Evolutionary conservation across 35 echinoderm and acorn worm species (phyloP).

Genomic region (Lytechinus pictus): DNA sequence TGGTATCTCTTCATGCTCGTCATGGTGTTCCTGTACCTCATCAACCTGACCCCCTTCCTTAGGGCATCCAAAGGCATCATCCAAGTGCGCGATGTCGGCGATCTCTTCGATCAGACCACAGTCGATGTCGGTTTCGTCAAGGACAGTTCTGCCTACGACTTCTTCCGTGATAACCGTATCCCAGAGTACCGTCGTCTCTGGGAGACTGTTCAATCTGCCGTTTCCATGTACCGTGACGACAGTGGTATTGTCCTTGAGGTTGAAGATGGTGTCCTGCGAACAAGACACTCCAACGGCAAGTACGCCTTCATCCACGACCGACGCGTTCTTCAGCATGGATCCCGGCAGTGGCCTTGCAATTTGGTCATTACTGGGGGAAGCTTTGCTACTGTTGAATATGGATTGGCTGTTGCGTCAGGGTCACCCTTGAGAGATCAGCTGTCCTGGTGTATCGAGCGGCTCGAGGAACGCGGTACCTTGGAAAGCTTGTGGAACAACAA

Average conservation of each 20-base stretch:
- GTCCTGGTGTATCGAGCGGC: conserved; percentile 69
- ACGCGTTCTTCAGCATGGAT: conserved; percentile 63
- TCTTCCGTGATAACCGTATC: conserved; percentile 81
- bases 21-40: conserved; percentile 92
- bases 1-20: conserved; percentile 91
- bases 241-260: conserved; percentile 71
- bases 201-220: conserved; percentile 83
- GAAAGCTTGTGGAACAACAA: conserved; percentile 66
- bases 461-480: conserved; percentile 68
- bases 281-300: conserved; percentile 81
- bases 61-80: conserved; percentile 78
- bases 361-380: conserved; percentile 87
- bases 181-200: conserved; percentile 84
- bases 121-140: conserved; percentile 89
- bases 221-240: conserved; percentile 85
- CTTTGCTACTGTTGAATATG: conserved; percentile 88
- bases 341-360: conserved; percentile 72
- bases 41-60: conserved; percentile 88
- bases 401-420: conserved; percentile 85
- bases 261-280: conserved; percentile 80
- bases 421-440: conserved; percentile 90
- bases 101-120: conserved; percentile 81
- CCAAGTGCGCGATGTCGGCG: conserved; percentile 71
- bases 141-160: conserved; percentile 86
- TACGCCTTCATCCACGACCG: conserved; percentile 93